Evolutionary conservation across 37 sponge, comb jelly and placozoan genomes (phyloP).

Genomic region (Cliona cf. orientalis): DNA sequence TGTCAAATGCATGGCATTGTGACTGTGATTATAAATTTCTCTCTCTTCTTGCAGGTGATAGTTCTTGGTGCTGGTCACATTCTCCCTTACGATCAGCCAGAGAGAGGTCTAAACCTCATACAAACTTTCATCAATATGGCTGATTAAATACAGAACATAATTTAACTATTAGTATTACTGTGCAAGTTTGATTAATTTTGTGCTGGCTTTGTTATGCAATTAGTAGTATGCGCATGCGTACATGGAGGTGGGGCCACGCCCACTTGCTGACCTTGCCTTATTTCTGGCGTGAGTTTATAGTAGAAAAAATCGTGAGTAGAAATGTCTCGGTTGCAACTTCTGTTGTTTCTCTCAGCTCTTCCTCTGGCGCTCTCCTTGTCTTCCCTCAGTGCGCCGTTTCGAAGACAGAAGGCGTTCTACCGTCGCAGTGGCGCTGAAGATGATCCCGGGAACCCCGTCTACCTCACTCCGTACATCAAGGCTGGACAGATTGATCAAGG

Average conservation of each 20-base stretch:
- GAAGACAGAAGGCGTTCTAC: slow-evolving; percentile 31
- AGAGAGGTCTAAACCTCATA: slow-evolving; percentile 70
- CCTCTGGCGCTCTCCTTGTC: slow-evolving; percentile 8
- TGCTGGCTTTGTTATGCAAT: no score
- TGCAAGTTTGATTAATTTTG: no score
- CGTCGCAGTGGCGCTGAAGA: background rate
- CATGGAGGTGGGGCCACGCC: no score
- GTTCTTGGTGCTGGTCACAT: slow-evolving; percentile 88
- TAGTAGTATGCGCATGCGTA: no score
- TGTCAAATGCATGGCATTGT: background rate
- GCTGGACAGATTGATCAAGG: slow-evolving; percentile 67
- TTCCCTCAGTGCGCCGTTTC: slow-evolving; percentile 7
- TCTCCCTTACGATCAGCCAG: slow-evolving; percentile 90
- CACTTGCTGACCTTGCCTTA: no score
- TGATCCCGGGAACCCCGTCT: slow-evolving; percentile 76
- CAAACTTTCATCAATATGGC: slow-evolving; percentile 51
- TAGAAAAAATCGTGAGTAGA: no score
- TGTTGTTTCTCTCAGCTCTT: slow-evolving; percentile 4
- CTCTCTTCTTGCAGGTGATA: slow-evolving; percentile 48
- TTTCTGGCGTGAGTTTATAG: no score
- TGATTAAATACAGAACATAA: slow-evolving; percentile 4
- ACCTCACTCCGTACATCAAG: slow-evolving; percentile 74
- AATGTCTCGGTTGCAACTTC: background rate
- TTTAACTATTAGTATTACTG: background rate
- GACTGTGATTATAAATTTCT: background rate